Percentiles rank a stretch among this genome's conserved stretches.
phyloP scores from a whole-genome alignment of 2,888 invertebrate species.

The Cerceris ruficornis region DNA sequence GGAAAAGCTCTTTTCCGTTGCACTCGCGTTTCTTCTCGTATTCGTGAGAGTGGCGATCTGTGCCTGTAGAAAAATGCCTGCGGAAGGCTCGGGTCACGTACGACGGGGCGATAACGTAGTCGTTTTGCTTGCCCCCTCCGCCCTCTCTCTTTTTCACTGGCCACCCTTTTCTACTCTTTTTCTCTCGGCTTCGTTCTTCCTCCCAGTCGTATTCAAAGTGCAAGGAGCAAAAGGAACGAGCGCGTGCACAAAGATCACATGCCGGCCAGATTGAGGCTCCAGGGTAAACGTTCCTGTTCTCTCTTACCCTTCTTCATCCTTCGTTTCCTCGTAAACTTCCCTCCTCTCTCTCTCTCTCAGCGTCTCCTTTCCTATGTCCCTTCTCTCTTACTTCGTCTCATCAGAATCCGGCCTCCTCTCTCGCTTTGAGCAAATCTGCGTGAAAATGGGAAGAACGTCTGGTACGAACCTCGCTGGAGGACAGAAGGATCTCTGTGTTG shows the following conservation, averaged over 20 bases:
- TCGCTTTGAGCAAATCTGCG: slow-evolving; percentile 73
- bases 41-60: slow-evolving; percentile 45
- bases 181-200: slow-evolving; percentile 17
- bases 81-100: slow-evolving; percentile 73
- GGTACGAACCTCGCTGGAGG: slow-evolving; percentile 14
- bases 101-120: slow-evolving; percentile 73
- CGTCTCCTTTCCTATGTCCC: not conserved
- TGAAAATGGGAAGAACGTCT: slow-evolving; percentile 69
- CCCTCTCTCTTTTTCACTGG: not conserved
- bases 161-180: not conserved
- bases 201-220: slow-evolving; percentile 69
- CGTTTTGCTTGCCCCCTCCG: slow-evolving; percentile 41
- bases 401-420: slow-evolving; percentile 35
- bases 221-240: slow-evolving; percentile 63
- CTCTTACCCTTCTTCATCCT: slow-evolving; percentile 52
- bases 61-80: slow-evolving; percentile 68
- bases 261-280: slow-evolving; percentile 75
- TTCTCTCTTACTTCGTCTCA: not conserved
- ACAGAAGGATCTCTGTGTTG: slow-evolving; percentile 19
- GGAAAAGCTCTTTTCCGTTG: slow-evolving; percentile 39
- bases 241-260: slow-evolving; percentile 71
- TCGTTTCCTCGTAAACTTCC: slow-evolving; percentile 33
- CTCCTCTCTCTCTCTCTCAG: slow-evolving; percentile 18
- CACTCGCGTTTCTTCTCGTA: slow-evolving; percentile 43
- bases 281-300: slow-evolving; percentile 74